Evolutionary conservation across 2,888 invertebrate genomes (phyloP).

Genomic region (Harmothoe impar): DNA sequence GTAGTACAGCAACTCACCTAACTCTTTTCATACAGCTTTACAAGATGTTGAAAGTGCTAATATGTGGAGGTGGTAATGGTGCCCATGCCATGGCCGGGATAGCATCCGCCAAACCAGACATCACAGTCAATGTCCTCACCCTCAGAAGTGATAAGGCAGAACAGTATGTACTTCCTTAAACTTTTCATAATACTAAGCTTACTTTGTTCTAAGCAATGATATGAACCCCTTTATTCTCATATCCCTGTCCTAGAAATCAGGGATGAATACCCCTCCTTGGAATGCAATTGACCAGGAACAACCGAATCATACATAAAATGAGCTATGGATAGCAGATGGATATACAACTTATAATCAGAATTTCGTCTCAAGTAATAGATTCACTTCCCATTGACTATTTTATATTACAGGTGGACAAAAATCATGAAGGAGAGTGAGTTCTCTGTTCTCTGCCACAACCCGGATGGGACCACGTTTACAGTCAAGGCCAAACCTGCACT

Average conservation of each 20-base stretch:
- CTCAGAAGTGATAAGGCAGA: conserved; percentile 76
- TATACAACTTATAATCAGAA: too few species aligned
- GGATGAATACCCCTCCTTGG: too few species aligned
- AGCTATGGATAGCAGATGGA: too few species aligned
- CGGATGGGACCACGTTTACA: not conserved
- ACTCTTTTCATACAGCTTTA: not conserved
- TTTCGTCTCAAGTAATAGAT: too few species aligned
- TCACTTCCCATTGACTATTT: too few species aligned
- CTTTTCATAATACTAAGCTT: too few species aligned
- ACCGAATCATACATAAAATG: too few species aligned
- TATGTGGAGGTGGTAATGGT: conserved; percentile 79
- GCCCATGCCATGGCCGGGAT: conserved; percentile 76
- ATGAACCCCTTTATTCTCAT: too few species aligned
- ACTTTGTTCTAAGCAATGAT: too few species aligned
- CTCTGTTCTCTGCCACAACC: conserved; percentile 52
- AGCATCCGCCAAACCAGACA: conserved; percentile 71
- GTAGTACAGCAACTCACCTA: too few species aligned
- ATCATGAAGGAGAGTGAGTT: conserved; percentile 56
- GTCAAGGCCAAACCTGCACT: conserved; percentile 67
- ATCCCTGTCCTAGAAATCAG: too few species aligned
- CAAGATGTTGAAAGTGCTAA: conserved; percentile 61
- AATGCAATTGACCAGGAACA: too few species aligned
- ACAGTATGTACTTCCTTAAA: conserved; percentile 63
- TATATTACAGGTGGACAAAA: conserved; percentile 49
- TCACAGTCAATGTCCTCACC: conserved; percentile 74